Base-by-base conservation (phyloP, 2,888 invertebrate genomes). In the Ligdia adustata region DNA sequence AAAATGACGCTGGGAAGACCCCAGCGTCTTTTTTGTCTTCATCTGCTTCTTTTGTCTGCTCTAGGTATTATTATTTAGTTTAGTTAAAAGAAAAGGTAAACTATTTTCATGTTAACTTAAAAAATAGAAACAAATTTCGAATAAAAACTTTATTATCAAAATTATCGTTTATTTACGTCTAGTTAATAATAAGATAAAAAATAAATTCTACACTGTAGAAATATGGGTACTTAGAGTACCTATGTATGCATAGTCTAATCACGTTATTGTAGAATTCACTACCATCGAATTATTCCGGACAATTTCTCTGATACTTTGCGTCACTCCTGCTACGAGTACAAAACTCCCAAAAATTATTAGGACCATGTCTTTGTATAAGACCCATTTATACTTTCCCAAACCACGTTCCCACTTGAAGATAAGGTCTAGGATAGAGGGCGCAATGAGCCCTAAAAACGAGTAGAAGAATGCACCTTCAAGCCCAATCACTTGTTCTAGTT, bases 391-490 rank as follows among this genome's bases (percentile, higher is more conserved):
- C 48, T 70, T 80, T 3, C 96, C 96, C 4, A 94, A 91, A 27
- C 91, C 92, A 38, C 92, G 82, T 7, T 95, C 93, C 93, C 94
- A 94, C 42, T 91, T 83, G 51, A 94, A 92, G 5, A 96, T 91
- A 1, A 93, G 93, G 64, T 96, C 94, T 37, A 96, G 84, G 5
- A 94, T 74, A 0, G 95, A 93, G 4, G 96, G 96, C 6, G 94
- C 93, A 48, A 94, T 92, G 34, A 96, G 91, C 1, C 98, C 97
- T 44, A 94, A 85, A 51, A 93, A 92, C 1, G 95, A 94, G 62
- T 94, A 93, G 65, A 94, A 94, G 55, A 94, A 89, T 0, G 91
- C 91, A 6, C 91, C 91, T 60, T 90, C 89, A 1, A 91, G 71
- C 9, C 89, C 87, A 18, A 91, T 91, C 2, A 91, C 87, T 75